phyloP scores from a whole-genome alignment of 2,888 invertebrate genomes.

The Deilephila porcellus region DNA sequence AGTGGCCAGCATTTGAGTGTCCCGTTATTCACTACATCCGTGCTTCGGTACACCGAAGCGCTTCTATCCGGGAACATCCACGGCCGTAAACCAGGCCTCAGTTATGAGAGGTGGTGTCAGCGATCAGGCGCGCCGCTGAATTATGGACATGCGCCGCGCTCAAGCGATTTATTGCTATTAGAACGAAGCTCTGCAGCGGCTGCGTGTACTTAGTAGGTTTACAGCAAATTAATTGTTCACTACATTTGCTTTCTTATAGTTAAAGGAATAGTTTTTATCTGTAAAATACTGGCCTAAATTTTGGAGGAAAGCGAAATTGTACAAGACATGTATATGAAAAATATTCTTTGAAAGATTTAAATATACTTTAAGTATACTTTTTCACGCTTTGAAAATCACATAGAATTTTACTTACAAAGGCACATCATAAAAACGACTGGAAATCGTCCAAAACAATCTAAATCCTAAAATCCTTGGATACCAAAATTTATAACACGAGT shows the following conservation, averaged over 20 bases:
- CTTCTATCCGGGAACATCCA: constrained; percentile 7
- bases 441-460: no score
- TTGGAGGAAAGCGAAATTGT: no score
- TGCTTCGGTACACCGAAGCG: neutral
- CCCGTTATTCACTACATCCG: neutral
- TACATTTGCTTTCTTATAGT: neutral
- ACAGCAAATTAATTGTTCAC: constrained; percentile 13
- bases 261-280: neutral
- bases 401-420: no score
- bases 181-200: constrained; percentile 31
- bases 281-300: no score
- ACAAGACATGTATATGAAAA: no score
- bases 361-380: no score
- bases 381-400: no score
- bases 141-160: constrained; percentile 32
- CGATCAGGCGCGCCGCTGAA: constrained; percentile 36
- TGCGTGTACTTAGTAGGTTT: neutral
- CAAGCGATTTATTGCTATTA: constrained; percentile 38
- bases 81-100: constrained; percentile 20
- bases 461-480: no score
- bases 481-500: neutral
- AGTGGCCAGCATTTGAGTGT: no score
- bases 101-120: constrained; percentile 37
- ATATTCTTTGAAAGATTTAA: no score
- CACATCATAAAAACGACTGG: no score